A percentile compares a stretch with the other conserved stretches of the same genome.
Conservation (phyloP, 2,113 vertebrate genomes). For the Pterocles gutturalis region DNA sequence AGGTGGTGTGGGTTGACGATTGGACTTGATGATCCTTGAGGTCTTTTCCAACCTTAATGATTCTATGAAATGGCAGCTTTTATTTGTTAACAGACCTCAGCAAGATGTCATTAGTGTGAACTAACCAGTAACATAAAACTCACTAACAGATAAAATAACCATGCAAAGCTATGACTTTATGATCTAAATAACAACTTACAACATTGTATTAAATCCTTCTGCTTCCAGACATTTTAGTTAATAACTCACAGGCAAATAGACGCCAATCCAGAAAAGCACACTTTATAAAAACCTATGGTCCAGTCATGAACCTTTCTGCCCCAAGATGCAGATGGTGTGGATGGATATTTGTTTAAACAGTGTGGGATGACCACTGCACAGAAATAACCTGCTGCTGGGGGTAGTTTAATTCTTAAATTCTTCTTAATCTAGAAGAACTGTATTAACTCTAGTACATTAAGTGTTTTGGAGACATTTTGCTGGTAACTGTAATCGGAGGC, state of each 20-base stretch:
- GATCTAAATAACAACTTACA: not conserved
- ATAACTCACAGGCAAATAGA: not conserved
- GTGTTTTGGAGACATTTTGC: slow-evolving; percentile 21
- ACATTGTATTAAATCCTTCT: not conserved
- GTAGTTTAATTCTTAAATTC: not conserved
- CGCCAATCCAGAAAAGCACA: not conserved
- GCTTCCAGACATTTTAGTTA: not conserved
- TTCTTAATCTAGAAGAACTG: not conserved
- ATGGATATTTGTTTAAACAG: not conserved
- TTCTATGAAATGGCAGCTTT: not conserved
- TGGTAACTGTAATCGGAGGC: slow-evolving; percentile 31
- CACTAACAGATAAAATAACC: not conserved
- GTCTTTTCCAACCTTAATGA: too few relatives aligned
- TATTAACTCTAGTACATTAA: not conserved
- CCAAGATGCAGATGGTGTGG: not conserved
- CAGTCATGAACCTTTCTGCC: not conserved
- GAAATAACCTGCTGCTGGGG: not conserved
- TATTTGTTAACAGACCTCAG: not conserved
- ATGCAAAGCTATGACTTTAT: not conserved
- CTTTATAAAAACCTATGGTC: not conserved
- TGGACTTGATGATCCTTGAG: too few relatives aligned
- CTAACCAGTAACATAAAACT: not conserved
- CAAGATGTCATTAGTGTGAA: not conserved
- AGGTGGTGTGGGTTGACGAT: too few relatives aligned
- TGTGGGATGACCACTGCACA: not conserved